Percentiles rank a stretch among this genome's conserved stretches.
These are phyloP conservation scores for Halictus quadricinctus DNA, from an alignment of 2,888 invertebrate species.

Conservation along the genomic window DNA sequence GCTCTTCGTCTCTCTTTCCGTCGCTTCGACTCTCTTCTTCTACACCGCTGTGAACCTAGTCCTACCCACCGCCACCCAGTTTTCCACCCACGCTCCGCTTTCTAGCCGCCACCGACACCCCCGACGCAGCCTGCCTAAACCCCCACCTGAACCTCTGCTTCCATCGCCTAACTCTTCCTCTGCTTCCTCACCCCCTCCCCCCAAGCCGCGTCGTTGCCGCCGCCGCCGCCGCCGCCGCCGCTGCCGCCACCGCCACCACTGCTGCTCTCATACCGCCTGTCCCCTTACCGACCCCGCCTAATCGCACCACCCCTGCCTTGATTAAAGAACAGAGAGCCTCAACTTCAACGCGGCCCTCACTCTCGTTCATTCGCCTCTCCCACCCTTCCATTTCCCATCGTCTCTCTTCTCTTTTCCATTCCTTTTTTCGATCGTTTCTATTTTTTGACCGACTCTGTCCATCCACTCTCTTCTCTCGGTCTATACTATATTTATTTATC, in stretches of 20 bases:
- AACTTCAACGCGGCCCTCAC: constrained; percentile 67
- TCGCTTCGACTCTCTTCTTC: constrained; percentile 29
- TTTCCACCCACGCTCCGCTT: constrained; percentile 65
- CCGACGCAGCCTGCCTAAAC: constrained; percentile 61
- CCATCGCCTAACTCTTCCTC: constrained; percentile 58
- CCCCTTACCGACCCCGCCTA: constrained; percentile 75
- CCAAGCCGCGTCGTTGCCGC: constrained; percentile 28
- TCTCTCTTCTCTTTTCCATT: constrained; percentile 36
- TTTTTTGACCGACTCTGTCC: constrained; percentile 14
- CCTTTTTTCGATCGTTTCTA: constrained; percentile 19
- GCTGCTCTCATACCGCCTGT: constrained; percentile 58
- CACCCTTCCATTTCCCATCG: constrained; percentile 29
- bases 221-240: constrained; percentile 24
- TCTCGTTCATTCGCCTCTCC: constrained; percentile 45
- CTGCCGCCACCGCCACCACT: constrained; percentile 25
- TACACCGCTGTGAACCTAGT: constrained; percentile 57
- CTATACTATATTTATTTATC: neutral
- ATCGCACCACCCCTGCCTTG: constrained; percentile 79
- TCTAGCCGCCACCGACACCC: constrained; percentile 66
- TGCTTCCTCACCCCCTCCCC: constrained; percentile 44
- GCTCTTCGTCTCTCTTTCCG: no score
- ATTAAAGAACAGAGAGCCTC: constrained; percentile 80
- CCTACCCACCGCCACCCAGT: constrained; percentile 63
- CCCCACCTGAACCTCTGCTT: constrained; percentile 54
- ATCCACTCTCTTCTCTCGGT: neutral